These are phyloP conservation scores for Antechinus stuartii DNA, from an alignment of 2,113 vertebrate genomes.

Conservation along the genomic window DNA sequence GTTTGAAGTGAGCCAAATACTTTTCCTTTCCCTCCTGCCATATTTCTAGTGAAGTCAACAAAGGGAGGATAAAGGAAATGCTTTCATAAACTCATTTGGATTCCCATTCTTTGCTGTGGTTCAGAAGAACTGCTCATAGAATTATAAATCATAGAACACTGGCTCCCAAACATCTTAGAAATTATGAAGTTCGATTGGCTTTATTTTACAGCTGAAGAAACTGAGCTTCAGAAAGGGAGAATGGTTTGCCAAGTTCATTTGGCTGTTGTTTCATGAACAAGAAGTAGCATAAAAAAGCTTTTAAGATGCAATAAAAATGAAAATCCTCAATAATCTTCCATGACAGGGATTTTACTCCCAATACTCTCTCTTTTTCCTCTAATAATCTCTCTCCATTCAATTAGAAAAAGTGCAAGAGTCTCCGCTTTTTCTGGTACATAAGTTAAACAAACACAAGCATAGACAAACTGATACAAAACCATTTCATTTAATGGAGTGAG, in stretches of 20 bases:
- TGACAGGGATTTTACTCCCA: background rate
- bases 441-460: background rate
- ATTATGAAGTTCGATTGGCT: background rate
- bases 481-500: background rate
- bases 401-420: background rate
- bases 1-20: slow-evolving; percentile 24
- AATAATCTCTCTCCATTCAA: background rate
- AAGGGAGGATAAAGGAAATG: slow-evolving; percentile 48
- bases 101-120: slow-evolving; percentile 14
- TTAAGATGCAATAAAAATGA: background rate
- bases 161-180: background rate
- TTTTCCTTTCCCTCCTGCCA: slow-evolving; percentile 50
- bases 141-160: background rate
- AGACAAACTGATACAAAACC: background rate
- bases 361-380: background rate
- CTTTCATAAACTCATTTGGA: background rate
- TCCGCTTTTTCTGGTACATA: background rate
- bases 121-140: background rate
- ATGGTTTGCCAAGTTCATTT: background rate
- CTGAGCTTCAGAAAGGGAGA: background rate
- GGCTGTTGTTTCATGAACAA: background rate
- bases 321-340: background rate
- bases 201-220: background rate
- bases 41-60: slow-evolving; percentile 52
- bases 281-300: background rate